Percentiles rank a stretch among this genome's conserved stretches.
Conservation (phyloP, 2,797 vertebrate species). For the Rallus crepitans region DNA sequence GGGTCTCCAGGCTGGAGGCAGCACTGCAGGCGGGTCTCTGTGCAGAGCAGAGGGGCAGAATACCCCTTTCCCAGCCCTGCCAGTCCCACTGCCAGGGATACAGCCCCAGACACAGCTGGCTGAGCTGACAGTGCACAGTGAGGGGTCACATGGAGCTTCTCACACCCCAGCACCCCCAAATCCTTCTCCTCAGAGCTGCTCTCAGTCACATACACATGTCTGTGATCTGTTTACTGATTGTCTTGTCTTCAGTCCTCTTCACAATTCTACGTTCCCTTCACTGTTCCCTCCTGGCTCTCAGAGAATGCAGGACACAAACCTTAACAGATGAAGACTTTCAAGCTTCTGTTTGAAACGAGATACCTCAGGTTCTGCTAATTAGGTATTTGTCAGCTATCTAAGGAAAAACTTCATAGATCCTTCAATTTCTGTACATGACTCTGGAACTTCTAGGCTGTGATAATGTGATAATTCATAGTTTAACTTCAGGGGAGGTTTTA, state of each 20-base stretch:
- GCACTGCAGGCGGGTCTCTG: too few relatives aligned
- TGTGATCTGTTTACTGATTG: neutral
- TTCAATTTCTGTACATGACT: neutral
- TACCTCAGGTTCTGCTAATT: neutral
- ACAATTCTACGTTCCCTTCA: neutral
- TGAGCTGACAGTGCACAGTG: too few relatives aligned
- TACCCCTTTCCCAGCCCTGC: too few relatives aligned
- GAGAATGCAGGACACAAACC: neutral
- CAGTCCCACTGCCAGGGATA: too few relatives aligned
- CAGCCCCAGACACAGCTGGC: too few relatives aligned
- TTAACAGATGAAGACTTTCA: neutral
- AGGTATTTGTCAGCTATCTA: neutral
- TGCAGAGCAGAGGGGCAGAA: too few relatives aligned
- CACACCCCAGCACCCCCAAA: too few relatives aligned
- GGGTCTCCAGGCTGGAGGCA: too few relatives aligned
- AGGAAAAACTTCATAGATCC: neutral
- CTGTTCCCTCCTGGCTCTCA: neutral
- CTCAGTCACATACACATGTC: too few relatives aligned
- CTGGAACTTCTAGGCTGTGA: neutral
- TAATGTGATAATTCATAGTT: neutral
- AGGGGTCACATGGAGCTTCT: too few relatives aligned
- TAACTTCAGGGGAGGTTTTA: neutral
- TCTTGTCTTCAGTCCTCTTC: neutral
- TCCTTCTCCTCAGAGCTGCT: too few relatives aligned
- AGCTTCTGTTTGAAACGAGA: neutral